Evolutionary conservation across 1,140 invertebrate genomes (phyloP), one percentile per base, ranked within the genome.

Genomic region (Ericerus pela): DNA sequence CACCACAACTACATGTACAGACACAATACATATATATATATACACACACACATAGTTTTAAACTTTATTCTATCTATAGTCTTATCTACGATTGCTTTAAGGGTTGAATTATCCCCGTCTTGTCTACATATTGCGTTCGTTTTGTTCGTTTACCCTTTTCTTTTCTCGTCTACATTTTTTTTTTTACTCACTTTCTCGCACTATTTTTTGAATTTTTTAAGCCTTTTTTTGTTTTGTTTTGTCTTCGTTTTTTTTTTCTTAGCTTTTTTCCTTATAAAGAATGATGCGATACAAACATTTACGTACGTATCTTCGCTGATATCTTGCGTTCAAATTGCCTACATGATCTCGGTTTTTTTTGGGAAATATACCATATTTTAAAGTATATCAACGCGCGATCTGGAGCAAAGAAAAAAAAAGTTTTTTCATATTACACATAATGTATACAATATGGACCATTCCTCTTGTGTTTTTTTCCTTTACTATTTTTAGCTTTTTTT

Each of bases 41-140:
- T n/a, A 22, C 41, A 24, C 41, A 24, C 20, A 10, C 16, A 24
- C 16, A 24, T 24, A 18, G 10, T 47, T 47, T 6, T 47, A 24
- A 8, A 24, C 41, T 47, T 47, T 47, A 47, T 47, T 47, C 26
- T 47, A 47, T 47, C 10, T 47, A 47, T 24, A 18, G 41, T 47
- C 41, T 47, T 47, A 47, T 47, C 41, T 47, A 38, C 41, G 41
- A 47, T 47, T 47, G 41, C 41, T 47, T 47, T 47, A 47, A 47
- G 41, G 41, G 41, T 47, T 47, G 41, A 47, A 47, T 47, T 47
- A 47, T n/a, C 41, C 41, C 41, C 8, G 41, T 47, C 41, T 47
- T 24, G 41, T 47, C 41, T 47, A 47, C 41, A 47, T 47, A 47
- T 47, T 47, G 41, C 41, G n/a, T 38, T 38, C 36, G n/a, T n/a